These are phyloP conservation scores for Gastrophysa polygoni DNA, from an alignment of 2,888 invertebrate species.

Conservation along the genomic window DNA sequence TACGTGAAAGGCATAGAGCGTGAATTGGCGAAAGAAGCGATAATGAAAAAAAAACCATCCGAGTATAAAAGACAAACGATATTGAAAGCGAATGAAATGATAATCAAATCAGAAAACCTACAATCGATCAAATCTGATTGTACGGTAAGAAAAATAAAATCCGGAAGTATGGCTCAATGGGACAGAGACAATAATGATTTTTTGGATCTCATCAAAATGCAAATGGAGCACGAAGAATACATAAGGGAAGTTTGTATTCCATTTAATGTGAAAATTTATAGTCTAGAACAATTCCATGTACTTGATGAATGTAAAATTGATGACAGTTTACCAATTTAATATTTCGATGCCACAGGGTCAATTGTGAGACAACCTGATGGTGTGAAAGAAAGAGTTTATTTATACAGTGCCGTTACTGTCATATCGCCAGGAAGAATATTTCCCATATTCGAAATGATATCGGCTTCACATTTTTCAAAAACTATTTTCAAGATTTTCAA, in stretches of 20 bases:
- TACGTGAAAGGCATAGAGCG: constrained; percentile 16
- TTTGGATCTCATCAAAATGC: constrained; percentile 24
- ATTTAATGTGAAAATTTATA: constrained; percentile 34
- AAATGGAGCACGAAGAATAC: constrained; percentile 28
- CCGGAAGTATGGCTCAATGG: constrained; percentile 17
- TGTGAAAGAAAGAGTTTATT: constrained; percentile 14
- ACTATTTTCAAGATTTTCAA: constrained; percentile 23
- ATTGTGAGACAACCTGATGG: constrained; percentile 26
- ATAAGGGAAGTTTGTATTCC: constrained; percentile 32
- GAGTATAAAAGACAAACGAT: constrained; percentile 16
- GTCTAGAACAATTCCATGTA: constrained; percentile 27
- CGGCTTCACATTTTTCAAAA: constrained; percentile 16
- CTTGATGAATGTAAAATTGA: not conserved
- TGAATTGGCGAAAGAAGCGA: constrained; percentile 5
- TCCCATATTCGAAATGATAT: constrained; percentile 21
- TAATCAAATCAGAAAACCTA: constrained; percentile 14
- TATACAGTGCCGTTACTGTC: constrained; percentile 13
- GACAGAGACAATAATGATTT: constrained; percentile 25
- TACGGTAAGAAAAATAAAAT: constrained; percentile 27
- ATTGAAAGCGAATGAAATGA: not conserved
- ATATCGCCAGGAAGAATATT: constrained; percentile 9
- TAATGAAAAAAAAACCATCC: constrained; percentile 5
- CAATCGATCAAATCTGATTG: constrained; percentile 28
- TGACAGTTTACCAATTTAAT: constrained; percentile 18
- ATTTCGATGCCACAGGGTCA: constrained; percentile 36